Conservation (phyloP, 2,113 vertebrate genomes). For the Atrichornis clamosus region DNA sequence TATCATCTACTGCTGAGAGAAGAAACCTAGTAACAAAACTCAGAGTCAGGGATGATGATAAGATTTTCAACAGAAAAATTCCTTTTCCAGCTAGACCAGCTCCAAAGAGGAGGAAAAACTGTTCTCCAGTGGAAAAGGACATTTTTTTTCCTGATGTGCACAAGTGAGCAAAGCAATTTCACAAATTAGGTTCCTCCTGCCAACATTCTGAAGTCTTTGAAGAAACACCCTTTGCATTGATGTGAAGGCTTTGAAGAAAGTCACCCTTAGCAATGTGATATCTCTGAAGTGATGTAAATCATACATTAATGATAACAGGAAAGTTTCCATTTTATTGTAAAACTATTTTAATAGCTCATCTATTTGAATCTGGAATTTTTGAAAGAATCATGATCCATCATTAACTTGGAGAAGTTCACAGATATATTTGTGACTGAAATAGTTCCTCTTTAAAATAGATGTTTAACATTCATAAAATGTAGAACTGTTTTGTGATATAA, state of each 20-base stretch:
- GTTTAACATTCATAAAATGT: not conserved
- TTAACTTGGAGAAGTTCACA: not conserved
- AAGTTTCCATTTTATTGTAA: conserved; percentile 29
- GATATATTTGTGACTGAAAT: not conserved
- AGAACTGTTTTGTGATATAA: not conserved
- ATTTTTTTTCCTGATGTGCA: not conserved
- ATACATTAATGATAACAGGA: conserved; percentile 28
- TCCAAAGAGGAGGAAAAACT: not conserved
- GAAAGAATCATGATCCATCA: not conserved
- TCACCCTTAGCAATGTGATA: not conserved
- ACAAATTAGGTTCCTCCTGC: conserved; percentile 7
- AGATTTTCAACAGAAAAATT: not conserved
- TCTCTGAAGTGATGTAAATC: conserved; percentile 2
- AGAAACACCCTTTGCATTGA: conserved; percentile 2
- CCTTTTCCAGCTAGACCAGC: not conserved
- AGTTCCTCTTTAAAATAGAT: not conserved
- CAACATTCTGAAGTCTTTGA: conserved; percentile 29
- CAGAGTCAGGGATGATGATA: not conserved
- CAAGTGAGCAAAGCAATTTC: not conserved
- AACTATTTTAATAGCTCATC: not conserved
- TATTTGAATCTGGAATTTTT: not conserved
- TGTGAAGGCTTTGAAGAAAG: conserved; percentile 41
- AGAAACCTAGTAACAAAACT: not conserved
- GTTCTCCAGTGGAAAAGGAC: not conserved
- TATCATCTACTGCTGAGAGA: not conserved